A percentile compares a stretch with the other conserved stretches of the same genome.
phyloP scores from a whole-genome alignment of 1,140 invertebrate species.

The Dolichoris vasculosae region DNA sequence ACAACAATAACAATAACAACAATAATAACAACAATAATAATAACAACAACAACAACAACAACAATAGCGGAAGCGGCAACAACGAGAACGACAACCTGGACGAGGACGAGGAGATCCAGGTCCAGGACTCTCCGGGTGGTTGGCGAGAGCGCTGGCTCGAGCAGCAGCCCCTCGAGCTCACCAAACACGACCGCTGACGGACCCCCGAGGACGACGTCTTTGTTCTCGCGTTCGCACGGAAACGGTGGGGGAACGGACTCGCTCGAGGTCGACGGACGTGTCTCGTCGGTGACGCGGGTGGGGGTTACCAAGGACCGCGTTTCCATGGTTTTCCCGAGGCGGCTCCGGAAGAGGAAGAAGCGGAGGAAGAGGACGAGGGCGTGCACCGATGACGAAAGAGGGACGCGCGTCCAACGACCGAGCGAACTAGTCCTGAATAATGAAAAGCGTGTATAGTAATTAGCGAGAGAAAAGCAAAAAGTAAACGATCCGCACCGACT shows the following conservation, averaged over 20 bases:
- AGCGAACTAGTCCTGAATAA: constrained; percentile 45
- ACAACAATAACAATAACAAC: neutral
- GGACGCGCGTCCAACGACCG: constrained; percentile 21
- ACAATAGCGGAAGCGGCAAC: constrained; percentile 57
- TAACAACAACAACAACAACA: constrained; percentile 60
- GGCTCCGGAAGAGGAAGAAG: neutral
- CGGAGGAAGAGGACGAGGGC: no score
- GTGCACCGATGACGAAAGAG: no score
- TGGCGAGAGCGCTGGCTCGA: constrained; percentile 72
- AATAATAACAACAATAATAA: constrained; percentile 69
- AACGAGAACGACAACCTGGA: constrained; percentile 70
- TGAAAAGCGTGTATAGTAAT: constrained; percentile 29
- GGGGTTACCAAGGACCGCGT: neutral
- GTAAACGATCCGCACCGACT: neutral
- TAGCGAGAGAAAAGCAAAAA: neutral
- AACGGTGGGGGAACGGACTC: neutral
- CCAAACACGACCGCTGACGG: constrained; percentile 70
- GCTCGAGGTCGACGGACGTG: neutral
- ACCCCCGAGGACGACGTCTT: neutral
- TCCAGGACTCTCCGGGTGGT: constrained; percentile 75
- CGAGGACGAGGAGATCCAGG: constrained; percentile 82
- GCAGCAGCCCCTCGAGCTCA: constrained; percentile 72
- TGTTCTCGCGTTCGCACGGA: neutral
- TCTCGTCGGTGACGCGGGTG: no score
- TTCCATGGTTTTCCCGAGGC: neutral